A percentile compares a stretch with the other conserved stretches of the same genome.
These are phyloP conservation scores for Aphelenchoides bicaudatus DNA, from an alignment of 2,888 invertebrate genomes.

Conservation along the genomic window DNA sequence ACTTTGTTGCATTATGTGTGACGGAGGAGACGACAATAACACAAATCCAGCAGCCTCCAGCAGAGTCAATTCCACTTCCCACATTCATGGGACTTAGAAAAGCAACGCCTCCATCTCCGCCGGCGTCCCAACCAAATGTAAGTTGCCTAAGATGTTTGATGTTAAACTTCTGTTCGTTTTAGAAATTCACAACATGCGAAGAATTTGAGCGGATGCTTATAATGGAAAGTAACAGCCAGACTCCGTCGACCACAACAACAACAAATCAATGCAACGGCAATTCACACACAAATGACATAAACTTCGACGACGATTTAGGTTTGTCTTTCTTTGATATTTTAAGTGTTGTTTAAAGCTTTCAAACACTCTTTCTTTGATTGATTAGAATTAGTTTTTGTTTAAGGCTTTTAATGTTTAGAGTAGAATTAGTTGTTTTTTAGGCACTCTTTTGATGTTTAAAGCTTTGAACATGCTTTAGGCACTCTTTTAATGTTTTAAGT, in stretches of 20 bases:
- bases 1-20: not conserved
- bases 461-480: too few species aligned
- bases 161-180: not conserved
- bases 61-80: too few species aligned
- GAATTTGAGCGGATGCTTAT: slow-evolving; percentile 24
- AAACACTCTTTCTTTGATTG: slow-evolving; percentile 96
- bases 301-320: slow-evolving; percentile 65
- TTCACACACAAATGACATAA: slow-evolving; percentile 2
- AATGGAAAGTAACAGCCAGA: slow-evolving; percentile 12
- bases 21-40: slow-evolving; percentile 1
- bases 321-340: slow-evolving; percentile 68
- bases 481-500: too few species aligned
- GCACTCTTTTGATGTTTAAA: too few species aligned
- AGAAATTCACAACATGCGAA: slow-evolving; percentile 24
- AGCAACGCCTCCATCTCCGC: too few species aligned
- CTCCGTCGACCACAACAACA: not conserved
- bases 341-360: slow-evolving; percentile 99
- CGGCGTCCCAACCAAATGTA: too few species aligned
- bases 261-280: not conserved
- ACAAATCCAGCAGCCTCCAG: too few species aligned
- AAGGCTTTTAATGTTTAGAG: slow-evolving; percentile 99
- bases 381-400: slow-evolving; percentile 97
- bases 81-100: too few species aligned
- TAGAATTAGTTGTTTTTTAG: too few species aligned
- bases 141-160: too few species aligned